These are phyloP conservation scores for Apostichopus parvimensis DNA, from an alignment of 35 echinoderm and acorn worm species.

Conservation along the genomic window DNA sequence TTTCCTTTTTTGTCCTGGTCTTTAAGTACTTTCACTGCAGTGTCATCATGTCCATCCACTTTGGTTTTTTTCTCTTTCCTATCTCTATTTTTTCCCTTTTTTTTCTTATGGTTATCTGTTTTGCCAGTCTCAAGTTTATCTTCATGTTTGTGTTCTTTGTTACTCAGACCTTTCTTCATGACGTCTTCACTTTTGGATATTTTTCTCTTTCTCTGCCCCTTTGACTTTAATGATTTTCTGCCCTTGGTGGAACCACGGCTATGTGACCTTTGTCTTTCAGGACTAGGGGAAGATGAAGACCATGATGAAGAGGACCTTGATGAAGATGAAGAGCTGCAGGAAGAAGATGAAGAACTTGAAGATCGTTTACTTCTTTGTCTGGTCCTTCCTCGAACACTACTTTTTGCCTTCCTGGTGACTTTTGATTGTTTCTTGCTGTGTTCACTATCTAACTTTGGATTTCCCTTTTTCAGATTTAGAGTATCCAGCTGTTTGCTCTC, in stretches of 20 bases:
- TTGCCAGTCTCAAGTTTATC: not conserved
- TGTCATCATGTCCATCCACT: not conserved
- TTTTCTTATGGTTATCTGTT: not conserved
- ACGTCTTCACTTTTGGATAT: not conserved
- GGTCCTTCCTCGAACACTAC: not conserved
- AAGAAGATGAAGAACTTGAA: slow-evolving; percentile 34
- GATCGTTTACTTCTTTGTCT: slow-evolving; percentile 4
- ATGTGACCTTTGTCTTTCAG: not conserved
- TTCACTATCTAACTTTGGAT: not conserved
- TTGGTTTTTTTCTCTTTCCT: not conserved
- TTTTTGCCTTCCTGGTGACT: not conserved
- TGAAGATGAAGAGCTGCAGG: slow-evolving; percentile 16
- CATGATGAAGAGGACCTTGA: slow-evolving; percentile 24
- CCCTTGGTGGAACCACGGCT: not conserved
- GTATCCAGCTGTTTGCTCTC: not conserved
- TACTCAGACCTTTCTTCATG: not conserved
- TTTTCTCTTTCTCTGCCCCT: slow-evolving; percentile 18
- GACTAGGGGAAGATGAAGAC: slow-evolving; percentile 42
- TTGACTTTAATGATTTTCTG: slow-evolving; percentile 1
- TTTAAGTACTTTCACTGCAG: not conserved
- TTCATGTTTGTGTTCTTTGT: not conserved
- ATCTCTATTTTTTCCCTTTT: not conserved
- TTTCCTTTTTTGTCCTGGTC: not conserved
- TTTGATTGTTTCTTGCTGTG: not conserved
- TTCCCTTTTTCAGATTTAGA: not conserved